phyloP scores from a whole-genome alignment of 2,797 vertebrate genomes.

The Esox lucius region DNA sequence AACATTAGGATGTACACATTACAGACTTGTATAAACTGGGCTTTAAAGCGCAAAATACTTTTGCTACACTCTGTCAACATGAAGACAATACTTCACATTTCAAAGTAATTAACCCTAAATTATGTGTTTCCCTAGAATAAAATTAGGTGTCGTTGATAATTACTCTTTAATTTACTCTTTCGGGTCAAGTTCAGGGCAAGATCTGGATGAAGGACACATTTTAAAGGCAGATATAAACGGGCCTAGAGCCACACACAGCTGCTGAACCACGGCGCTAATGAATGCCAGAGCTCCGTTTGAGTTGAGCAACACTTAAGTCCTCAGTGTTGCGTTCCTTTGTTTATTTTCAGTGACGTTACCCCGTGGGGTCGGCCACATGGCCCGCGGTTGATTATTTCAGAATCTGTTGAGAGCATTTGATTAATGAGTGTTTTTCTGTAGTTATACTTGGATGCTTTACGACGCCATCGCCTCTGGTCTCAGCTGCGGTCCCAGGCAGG shows the following conservation, averaged over 20 bases:
- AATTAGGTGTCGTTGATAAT: too few species aligned
- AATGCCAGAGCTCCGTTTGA: slow-evolving; percentile 35
- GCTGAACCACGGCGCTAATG: slow-evolving; percentile 31
- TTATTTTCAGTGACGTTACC: slow-evolving; percentile 63
- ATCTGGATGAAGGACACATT: too few species aligned
- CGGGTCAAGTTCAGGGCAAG: too few species aligned
- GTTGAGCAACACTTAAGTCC: slow-evolving; percentile 25
- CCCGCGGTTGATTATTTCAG: slow-evolving; percentile 55
- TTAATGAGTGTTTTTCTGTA: slow-evolving; percentile 64
- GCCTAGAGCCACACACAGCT: not conserved
- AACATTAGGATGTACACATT: too few species aligned
- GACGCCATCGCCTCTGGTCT: not conserved
- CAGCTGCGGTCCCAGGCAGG: not conserved
- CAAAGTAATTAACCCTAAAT: too few species aligned
- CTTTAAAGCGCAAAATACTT: too few species aligned
- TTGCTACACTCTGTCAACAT: too few species aligned
- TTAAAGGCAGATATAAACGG: too few species aligned
- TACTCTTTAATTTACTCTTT: too few species aligned
- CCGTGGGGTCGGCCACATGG: slow-evolving; percentile 49
- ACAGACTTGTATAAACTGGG: too few species aligned
- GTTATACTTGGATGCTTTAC: slow-evolving; percentile 33
- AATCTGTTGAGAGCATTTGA: slow-evolving; percentile 54
- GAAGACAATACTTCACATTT: too few species aligned
- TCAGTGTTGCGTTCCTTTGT: slow-evolving; percentile 36
- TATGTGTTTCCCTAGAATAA: too few species aligned